Base-by-base conservation (phyloP, 2,888 invertebrate species). In the Eulithis prunata region DNA sequence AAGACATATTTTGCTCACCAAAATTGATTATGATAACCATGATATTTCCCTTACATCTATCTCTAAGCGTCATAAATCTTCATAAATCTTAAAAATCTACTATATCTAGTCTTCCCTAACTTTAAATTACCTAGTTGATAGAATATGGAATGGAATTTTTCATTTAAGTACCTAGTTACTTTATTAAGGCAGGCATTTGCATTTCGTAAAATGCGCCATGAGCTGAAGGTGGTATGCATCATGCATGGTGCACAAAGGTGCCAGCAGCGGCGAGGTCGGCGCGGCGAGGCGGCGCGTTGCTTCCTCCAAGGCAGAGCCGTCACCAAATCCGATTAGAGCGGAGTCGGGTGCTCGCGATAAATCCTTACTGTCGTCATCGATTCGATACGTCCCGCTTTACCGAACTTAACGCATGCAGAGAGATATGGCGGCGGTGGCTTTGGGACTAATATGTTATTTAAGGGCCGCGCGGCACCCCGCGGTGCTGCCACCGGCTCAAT, bases 381-480 rank as follows among this genome's bases (percentile, higher is more conserved):
- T 89, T 89, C 89, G 89, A 86, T 88, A 86, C 88, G 89, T 86
- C 79, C 83, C 83, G 87, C 82, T 87, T 88, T 87, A 88, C 87
- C 87, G 84, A 86, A 87, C 84, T 85, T 83, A 64, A 81, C 82
- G 81, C 78, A 79, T 78, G 79, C 74, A 77, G 85, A 87, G 88
- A 89, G 85, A 88, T 89, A 87, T 87, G 81, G 83, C 83, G 87
- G 86, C 89, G 88, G 90, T 76, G 78, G 85, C 90, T 90, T 90
- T 89, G 86, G 84, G 82, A 76, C 89, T 91, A 90, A 91, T 89
- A 85, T 88, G 89, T 89, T 89, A 89, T 88, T 88, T 87, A 87
- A 85, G 82, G 85, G 81, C 78, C 76, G 78, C 81, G 82, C 74
- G 87, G 85, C 81, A 84, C 81, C 91, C 91, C 88, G 90, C 84